Base-by-base conservation (phyloP, 2,113 vertebrate genomes). In the Saguinus midas region DNA sequence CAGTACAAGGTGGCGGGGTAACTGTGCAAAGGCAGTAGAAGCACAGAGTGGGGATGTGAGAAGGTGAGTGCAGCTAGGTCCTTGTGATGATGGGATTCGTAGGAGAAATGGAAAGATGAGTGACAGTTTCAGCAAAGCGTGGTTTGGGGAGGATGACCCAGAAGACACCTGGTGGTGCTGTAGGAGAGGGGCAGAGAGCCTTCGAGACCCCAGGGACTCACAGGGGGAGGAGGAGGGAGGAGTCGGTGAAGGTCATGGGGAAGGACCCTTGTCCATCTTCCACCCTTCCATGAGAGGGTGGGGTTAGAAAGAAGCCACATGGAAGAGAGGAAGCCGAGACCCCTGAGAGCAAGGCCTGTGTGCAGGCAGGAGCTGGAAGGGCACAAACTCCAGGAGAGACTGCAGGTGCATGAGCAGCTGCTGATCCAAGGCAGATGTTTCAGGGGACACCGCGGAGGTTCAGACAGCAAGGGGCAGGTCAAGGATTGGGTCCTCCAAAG, bases 71-170 rank as follows among this genome's bases (percentile, higher is more conserved):
- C 43, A 45, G 43, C 12, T 1, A 3, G 25, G 50, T 29, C 23
- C 80, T 16, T 29, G 4, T 6, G 23, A 25, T 7, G 21, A 20
- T 27, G n/a, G n/a, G 21, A 32, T 21, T 32, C 8, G 2, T 5
- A 23, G 35, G 11, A n/a, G 37, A 57, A 35, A 4, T 55, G 73
- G 50, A n/a, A n/a, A 13, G 45, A 25, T 45, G 3, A n/a, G 37
- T 0, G 8, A 8, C 14, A 12, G 48, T 7, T 17, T 2, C 17
- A 12, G 6, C 2, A 9, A 79, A 50, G 20, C 1, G 0, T 25
- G 61, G 27, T 14, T 5, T 4, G 57, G n/a, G 32, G 18, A 2
- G 3, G 17, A 13, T 48, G 48, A 8, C 57, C 32, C 25, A 14
- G 35, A 14, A 17, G 57, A 43, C 6, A 32, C 12, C 52, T 4